Evolutionary conservation across 2,797 vertebrate species (phyloP).

Genomic region (Acrocephalus scirpaceus): DNA sequence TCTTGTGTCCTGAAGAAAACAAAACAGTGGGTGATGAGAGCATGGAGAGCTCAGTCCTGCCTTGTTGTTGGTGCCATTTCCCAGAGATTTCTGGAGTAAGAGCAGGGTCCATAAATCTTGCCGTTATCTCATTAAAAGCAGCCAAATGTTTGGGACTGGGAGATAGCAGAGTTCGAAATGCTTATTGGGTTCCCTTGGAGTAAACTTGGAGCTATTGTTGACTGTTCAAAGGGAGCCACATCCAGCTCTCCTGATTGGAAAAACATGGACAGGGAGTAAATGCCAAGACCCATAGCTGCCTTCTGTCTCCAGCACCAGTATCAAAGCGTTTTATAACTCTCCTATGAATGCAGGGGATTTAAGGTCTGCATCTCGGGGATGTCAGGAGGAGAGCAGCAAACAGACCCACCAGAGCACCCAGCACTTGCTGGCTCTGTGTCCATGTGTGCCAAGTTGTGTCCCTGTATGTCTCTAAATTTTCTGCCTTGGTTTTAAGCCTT

Average conservation of each 20-base stretch:
- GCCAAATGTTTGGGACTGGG: slow-evolving; percentile 20
- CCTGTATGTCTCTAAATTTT: not conserved
- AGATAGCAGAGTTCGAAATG: slow-evolving; percentile 13
- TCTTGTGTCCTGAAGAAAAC: not conserved
- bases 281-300: slow-evolving; percentile 14
- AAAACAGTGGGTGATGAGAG: not conserved
- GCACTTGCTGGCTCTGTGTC: rapidly evolving
- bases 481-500: not conserved
- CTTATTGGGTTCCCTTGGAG: not conserved
- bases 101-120: slow-evolving; percentile 10
- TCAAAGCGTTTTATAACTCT: not conserved
- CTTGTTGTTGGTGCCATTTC: not conserved
- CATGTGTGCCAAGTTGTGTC: rapidly evolving
- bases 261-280: slow-evolving; percentile 22
- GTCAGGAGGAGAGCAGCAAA: not conserved
- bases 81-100: slow-evolving; percentile 13
- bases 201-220: slow-evolving; percentile 11
- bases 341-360: not conserved
- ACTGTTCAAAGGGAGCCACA: slow-evolving; percentile 32
- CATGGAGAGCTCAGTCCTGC: not conserved
- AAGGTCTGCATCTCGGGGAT: not conserved
- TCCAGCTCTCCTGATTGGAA: slow-evolving; percentile 51
- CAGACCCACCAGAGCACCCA: not conserved
- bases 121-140: slow-evolving; percentile 5
- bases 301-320: slow-evolving; percentile 17